Evolutionary conservation across 2,113 vertebrate genomes (phyloP).

Genomic region (human): GRCh38 chr18:79530501-79531000

Average conservation of each 20-base stretch:
- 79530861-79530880: not conserved
- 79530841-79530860: accelerated
- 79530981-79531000: too few relatives aligned
- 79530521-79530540: not conserved
- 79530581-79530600: not conserved
- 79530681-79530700: not conserved
- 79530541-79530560: not conserved
- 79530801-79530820: accelerated
- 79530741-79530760: accelerated
- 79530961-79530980: too few relatives aligned
- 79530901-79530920: not conserved
- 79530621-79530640: accelerated
- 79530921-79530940: not conserved
- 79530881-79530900: accelerated
- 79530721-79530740: accelerated
- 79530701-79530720: accelerated
- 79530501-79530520: not conserved
- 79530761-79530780: not conserved
- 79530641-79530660: not conserved
- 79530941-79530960: accelerated
- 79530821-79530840: not conserved
- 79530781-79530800: not conserved
- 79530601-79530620: not conserved
- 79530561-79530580: not conserved
- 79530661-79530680: accelerated